These are phyloP conservation scores for Hyles euphorbiae DNA, from an alignment of 1,140 invertebrate species.

Conservation along the genomic window DNA sequence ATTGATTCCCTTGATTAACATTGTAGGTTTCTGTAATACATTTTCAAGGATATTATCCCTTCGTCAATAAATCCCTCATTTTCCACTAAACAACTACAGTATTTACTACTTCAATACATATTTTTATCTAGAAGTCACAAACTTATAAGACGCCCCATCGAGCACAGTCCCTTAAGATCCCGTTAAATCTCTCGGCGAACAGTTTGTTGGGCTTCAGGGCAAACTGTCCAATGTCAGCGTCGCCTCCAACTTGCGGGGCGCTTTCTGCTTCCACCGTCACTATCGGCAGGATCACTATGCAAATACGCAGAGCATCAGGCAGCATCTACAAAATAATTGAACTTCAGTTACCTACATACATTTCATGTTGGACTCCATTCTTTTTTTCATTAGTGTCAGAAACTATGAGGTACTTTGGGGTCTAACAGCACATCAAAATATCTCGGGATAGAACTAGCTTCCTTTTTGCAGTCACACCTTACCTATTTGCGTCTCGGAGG, in stretches of 20 bases:
- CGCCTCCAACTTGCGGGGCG: conserved; percentile 27
- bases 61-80: too few species aligned
- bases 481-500: too few species aligned
- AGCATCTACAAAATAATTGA: conserved; percentile 31
- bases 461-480: too few species aligned
- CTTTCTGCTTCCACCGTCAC: conserved; percentile 35
- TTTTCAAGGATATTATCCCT: too few species aligned
- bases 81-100: too few species aligned
- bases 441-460: too few species aligned
- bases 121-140: too few species aligned
- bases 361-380: background rate
- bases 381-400: background rate
- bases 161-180: conserved; percentile 41
- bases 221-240: conserved; percentile 22
- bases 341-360: background rate
- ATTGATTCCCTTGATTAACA: too few species aligned
- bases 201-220: conserved; percentile 27
- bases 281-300: conserved; percentile 33
- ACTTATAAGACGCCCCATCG: conserved; percentile 32
- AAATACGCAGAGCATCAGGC: conserved; percentile 25
- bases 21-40: too few species aligned
- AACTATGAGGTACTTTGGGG: too few species aligned
- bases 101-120: too few species aligned
- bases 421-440: too few species aligned
- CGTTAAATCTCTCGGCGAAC: conserved; percentile 35